These are phyloP conservation scores for Oophaga pumilio DNA, from an alignment of 2,113 vertebrate genomes.

Conservation along the genomic window DNA sequence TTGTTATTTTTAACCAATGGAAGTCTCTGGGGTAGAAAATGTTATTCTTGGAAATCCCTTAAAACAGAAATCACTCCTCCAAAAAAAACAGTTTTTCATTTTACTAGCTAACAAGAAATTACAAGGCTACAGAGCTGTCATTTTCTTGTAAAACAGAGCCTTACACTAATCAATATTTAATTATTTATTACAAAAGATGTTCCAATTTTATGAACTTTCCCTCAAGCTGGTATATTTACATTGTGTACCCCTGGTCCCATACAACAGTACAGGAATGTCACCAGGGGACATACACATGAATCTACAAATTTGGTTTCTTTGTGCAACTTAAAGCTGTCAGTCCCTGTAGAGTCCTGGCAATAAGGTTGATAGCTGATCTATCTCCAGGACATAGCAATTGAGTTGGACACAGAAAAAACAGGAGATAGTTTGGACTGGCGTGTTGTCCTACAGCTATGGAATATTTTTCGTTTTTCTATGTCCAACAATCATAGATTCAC, in stretches of 20 bases:
- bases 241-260: not conserved
- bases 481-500: conserved; percentile 49
- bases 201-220: not conserved
- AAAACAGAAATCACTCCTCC: too few species aligned
- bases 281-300: not conserved
- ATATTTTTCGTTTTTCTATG: conserved; percentile 40
- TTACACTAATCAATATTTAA: too few species aligned
- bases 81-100: too few species aligned
- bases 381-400: conserved; percentile 45
- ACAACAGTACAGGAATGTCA: not conserved
- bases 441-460: conserved; percentile 9
- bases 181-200: not conserved
- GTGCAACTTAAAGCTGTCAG: conserved; percentile 17
- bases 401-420: conserved; percentile 55
- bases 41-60: too few species aligned
- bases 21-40: too few species aligned
- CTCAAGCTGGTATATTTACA: not conserved
- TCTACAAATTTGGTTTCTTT: conserved; percentile 15
- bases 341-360: conserved; percentile 46
- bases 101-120: too few species aligned
- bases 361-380: conserved; percentile 46
- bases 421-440: conserved; percentile 43
- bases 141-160: too few species aligned
- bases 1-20: too few species aligned
- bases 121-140: too few species aligned